Evolutionary conservation across 2,113 vertebrate genomes (phyloP).

Genomic region (Perognathus longimembris): DNA sequence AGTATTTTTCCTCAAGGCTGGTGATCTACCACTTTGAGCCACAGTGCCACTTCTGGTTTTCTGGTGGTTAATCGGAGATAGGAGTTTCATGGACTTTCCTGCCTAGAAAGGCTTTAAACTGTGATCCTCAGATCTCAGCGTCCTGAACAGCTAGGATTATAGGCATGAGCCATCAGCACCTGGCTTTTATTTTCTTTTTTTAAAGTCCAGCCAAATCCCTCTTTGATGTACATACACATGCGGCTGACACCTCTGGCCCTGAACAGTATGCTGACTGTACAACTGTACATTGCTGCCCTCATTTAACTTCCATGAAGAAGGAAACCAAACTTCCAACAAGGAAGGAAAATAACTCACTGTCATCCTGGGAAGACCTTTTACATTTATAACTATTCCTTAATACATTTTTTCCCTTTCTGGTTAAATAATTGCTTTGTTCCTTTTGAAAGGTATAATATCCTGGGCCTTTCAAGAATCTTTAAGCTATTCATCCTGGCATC

Average conservation of each 20-base stretch:
- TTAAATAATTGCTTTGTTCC: constrained; percentile 33
- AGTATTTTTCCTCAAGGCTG: too few relatives aligned
- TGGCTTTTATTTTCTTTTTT: neutral
- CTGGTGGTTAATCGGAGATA: too few relatives aligned
- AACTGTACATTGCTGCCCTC: neutral
- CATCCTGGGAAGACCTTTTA: neutral
- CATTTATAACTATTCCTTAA: neutral
- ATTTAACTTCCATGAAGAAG: neutral
- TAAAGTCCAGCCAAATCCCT: neutral
- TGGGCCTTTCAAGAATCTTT: neutral
- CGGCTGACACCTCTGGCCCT: neutral
- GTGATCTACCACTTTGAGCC: too few relatives aligned
- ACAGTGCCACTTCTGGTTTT: too few relatives aligned
- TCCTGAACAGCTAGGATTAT: too few relatives aligned
- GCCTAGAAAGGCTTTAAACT: too few relatives aligned
- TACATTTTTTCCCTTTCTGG: constrained; percentile 22
- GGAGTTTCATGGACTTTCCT: too few relatives aligned
- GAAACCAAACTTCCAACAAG: neutral
- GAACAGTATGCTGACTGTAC: neutral
- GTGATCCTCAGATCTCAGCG: too few relatives aligned
- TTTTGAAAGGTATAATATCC: constrained; percentile 18
- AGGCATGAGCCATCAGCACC: too few relatives aligned
- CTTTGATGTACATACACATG: neutral
- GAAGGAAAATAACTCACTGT: neutral
- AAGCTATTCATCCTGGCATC: neutral